Evolutionary conservation across 2,797 vertebrate species (phyloP), one percentile per base, ranked within the genome.

Genomic region (Antennarius maculatus): DNA sequence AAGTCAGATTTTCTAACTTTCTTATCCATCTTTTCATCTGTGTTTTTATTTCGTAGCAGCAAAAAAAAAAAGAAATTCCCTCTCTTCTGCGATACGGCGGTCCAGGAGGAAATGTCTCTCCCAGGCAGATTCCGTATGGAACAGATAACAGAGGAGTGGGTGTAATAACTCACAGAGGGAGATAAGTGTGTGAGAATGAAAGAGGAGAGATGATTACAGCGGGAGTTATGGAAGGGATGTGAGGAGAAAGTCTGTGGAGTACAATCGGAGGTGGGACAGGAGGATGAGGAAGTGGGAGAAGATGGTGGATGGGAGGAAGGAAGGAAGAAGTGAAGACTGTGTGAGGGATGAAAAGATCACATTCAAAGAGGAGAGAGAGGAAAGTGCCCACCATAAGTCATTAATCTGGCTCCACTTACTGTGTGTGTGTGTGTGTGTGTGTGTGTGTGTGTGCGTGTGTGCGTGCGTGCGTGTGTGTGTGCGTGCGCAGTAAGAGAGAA

Each of bases 151-250:
- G 61, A 63, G 58, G 42, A 76, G 65, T 50, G 47, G 53, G 67
- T 63, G 65, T 69, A 75, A 80, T 80, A 79, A 80, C 52, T 82
- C 79, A 77, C 76, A 80, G 60, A 48, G 63, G 54, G 58, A 77
- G 71, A 79, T 73, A 71, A 47, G 54, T 79, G 61, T 72, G 71
- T 62, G 56, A 74, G 56, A 77, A 42, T 55, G 28, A 17, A 54
- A 66, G 49, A 34, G 17, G 51, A 61, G 43, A 12, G 61, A 37
- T 2, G 11, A 51, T 31, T 42, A 7, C 14, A 4, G 55, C 2
- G 50, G 15, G 10, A 1, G 29, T 17, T 11, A 41, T 16, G 27
- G 14, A 54, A 18, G 18, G 59, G 39, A 37, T 68, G n/a, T 42
- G 23, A 23, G 23, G 61, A 56, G 63, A 70, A 50, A 77, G 29